phyloP scores from a whole-genome alignment of 2,888 invertebrate species.

The Strigamia transsilvanica region DNA sequence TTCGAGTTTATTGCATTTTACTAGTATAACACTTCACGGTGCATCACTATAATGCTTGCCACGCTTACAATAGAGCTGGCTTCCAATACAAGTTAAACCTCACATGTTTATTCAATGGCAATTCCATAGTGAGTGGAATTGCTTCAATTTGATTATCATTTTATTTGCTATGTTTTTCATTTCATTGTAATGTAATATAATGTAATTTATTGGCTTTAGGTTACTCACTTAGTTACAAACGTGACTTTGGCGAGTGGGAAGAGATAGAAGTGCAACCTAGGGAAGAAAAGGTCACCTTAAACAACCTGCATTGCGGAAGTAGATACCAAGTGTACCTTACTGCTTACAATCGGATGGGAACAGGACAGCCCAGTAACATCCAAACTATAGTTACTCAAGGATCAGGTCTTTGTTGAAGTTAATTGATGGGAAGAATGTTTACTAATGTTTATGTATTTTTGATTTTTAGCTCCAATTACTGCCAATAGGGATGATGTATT shows the following conservation, averaged over 20 bases:
- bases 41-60: too few species aligned
- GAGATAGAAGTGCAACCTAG: constrained; percentile 55
- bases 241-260: constrained; percentile 56
- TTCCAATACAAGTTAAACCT: too few species aligned
- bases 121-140: too few species aligned
- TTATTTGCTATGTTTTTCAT: too few species aligned
- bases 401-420: constrained; percentile 50
- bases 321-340: constrained; percentile 56
- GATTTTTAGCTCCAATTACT: constrained; percentile 71
- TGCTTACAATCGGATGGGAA: constrained; percentile 55
- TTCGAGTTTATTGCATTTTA: background rate
- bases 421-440: background rate
- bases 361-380: constrained; percentile 56
- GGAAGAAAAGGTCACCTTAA: constrained; percentile 54
- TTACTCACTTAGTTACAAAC: constrained; percentile 55
- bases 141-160: too few species aligned
- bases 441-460: background rate
- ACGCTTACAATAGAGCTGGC: background rate
- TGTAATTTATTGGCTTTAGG: constrained; percentile 50
- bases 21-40: too few species aligned
- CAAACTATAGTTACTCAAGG: constrained; percentile 54
- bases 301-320: constrained; percentile 55
- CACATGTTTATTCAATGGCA: too few species aligned
- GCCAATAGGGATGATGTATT: constrained; percentile 80
- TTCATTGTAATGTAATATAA: background rate